These are phyloP conservation scores for Pogonognathellus flavescens DNA, from an alignment of 1,140 invertebrate species.

Conservation along the genomic window DNA sequence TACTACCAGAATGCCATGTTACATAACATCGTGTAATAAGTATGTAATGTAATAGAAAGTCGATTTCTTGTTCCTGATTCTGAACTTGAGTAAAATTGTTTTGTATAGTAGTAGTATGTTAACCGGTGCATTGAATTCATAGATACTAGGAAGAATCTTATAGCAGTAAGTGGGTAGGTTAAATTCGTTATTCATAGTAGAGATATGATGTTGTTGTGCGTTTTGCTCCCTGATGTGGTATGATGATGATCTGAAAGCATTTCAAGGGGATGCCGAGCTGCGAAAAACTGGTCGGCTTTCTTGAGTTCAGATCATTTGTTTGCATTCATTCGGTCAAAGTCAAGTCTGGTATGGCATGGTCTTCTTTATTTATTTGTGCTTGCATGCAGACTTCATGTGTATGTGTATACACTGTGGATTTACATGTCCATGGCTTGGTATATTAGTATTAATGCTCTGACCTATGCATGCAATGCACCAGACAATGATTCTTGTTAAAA, in stretches of 20 bases:
- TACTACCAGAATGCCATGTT: slow-evolving; percentile 8
- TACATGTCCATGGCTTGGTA: too few relatives aligned
- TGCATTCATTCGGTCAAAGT: slow-evolving; percentile 41
- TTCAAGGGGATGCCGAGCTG: slow-evolving; percentile 13
- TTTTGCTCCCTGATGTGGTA: slow-evolving; percentile 31
- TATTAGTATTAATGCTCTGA: too few relatives aligned
- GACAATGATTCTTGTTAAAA: background rate
- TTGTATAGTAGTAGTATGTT: background rate
- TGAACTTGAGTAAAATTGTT: slow-evolving; percentile 13
- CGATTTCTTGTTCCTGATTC: slow-evolving; percentile 47
- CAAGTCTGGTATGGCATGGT: slow-evolving; percentile 7
- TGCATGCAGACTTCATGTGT: background rate
- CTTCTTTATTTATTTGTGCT: slow-evolving; percentile 9
- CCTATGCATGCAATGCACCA: background rate
- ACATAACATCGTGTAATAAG: slow-evolving; percentile 24
- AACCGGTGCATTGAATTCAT: background rate
- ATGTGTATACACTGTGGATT: background rate
- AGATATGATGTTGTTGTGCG: background rate
- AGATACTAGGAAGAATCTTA: background rate
- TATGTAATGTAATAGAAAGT: slow-evolving; percentile 43
- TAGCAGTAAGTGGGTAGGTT: slow-evolving; percentile 16
- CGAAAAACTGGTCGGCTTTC: slow-evolving; percentile 18
- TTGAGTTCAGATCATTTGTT: slow-evolving; percentile 33
- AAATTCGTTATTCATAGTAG: slow-evolving; percentile 3
- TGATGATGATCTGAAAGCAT: slow-evolving; percentile 29